Percentiles rank a stretch among this genome's conserved stretches.
phyloP scores from a whole-genome alignment of 2,113 vertebrate species.

The human region GRCh38 chr16:73681501-73682000 shows the following conservation, averaged over 20 bases:
- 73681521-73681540: background rate
- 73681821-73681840: background rate
- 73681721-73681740: conserved; percentile 22
- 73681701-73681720: background rate
- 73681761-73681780: background rate
- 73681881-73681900: background rate
- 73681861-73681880: background rate
- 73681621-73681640: background rate
- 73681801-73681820: background rate
- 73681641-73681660: background rate
- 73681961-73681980: background rate
- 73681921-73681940: background rate
- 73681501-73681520: background rate
- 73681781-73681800: background rate
- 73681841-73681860: background rate
- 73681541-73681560: background rate
- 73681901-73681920: background rate
- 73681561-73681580: background rate
- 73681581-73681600: background rate
- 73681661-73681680: background rate
- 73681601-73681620: background rate
- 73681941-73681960: background rate
- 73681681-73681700: background rate
- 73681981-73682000: background rate
- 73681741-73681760: background rate